phyloP scores from a whole-genome alignment of 2,888 invertebrate species.

The Tupiocoris notatus region DNA sequence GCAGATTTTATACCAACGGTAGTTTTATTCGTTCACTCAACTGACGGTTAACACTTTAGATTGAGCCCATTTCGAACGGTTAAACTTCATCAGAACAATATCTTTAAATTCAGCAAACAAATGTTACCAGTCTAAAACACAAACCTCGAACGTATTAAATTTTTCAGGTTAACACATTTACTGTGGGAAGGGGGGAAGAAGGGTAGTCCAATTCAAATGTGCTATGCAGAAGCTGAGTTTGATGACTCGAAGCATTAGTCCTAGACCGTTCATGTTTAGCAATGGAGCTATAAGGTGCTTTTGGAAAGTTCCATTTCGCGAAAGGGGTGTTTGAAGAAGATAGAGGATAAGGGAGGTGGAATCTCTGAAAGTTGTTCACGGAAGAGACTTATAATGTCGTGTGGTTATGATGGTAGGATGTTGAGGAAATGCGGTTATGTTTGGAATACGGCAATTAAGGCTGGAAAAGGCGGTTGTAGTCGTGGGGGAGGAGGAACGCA shows the following conservation, averaged over 20 bases:
- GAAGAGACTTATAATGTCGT: conserved; percentile 28
- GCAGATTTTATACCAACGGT: too few species aligned
- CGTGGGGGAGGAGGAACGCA: background rate
- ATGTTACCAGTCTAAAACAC: too few species aligned
- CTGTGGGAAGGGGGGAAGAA: too few species aligned
- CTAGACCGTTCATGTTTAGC: conserved; percentile 12
- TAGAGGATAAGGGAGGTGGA: background rate
- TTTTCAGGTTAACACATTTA: too few species aligned
- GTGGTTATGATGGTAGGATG: background rate
- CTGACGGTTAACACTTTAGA: too few species aligned
- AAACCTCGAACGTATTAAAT: too few species aligned
- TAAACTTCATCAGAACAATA: too few species aligned
- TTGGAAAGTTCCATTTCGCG: conserved; percentile 1
- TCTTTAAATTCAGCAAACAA: too few species aligned
- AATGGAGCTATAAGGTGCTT: conserved; percentile 5
- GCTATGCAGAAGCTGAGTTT: too few species aligned
- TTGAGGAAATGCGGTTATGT: conserved; percentile 17
- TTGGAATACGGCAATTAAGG: conserved; percentile 26
- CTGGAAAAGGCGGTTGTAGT: conserved; percentile 12
- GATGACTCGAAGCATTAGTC: conserved; percentile 23
- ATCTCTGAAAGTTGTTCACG: conserved; percentile 16
- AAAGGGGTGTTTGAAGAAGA: background rate
- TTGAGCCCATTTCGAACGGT: too few species aligned
- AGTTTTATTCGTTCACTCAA: too few species aligned
- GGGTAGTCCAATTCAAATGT: too few species aligned